These are phyloP conservation scores for Chrysodeixis includens DNA, from an alignment of 2,888 invertebrate species.

Conservation along the genomic window DNA sequence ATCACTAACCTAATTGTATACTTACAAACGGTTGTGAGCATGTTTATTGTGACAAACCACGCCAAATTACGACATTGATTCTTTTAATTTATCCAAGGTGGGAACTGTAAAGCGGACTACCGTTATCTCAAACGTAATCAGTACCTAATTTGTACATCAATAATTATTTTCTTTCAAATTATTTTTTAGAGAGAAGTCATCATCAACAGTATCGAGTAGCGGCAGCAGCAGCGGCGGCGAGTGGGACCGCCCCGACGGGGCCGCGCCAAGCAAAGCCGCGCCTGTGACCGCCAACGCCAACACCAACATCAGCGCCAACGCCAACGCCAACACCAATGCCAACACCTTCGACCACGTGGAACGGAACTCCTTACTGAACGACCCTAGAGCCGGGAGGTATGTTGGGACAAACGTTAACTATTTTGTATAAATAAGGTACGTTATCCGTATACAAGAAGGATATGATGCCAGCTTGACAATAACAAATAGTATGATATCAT, in stretches of 20 bases:
- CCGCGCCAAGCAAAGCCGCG: slow-evolving; percentile 64
- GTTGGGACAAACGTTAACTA: neutral
- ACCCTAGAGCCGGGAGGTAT: slow-evolving; percentile 90
- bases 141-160: neutral
- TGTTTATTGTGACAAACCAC: no score
- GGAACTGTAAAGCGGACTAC: no score
- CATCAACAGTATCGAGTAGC: slow-evolving; percentile 71
- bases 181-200: slow-evolving; percentile 75
- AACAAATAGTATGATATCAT: no score
- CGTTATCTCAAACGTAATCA: neutral
- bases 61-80: no score
- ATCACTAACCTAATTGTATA: no score
- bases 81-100: no score
- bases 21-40: no score
- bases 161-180: no score
- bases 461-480: no score
- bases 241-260: slow-evolving; percentile 81
- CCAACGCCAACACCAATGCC: slow-evolving; percentile 44
- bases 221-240: slow-evolving; percentile 80
- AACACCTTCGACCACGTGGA: slow-evolving; percentile 91
- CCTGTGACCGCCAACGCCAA: slow-evolving; percentile 34
- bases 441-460: no score
- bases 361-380: slow-evolving; percentile 90
- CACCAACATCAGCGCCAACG: slow-evolving; percentile 40
- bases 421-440: no score